A percentile compares a stretch with the other conserved stretches of the same genome.
Conservation (phyloP, 2,113 vertebrate genomes). For the Hystrix cristata region DNA sequence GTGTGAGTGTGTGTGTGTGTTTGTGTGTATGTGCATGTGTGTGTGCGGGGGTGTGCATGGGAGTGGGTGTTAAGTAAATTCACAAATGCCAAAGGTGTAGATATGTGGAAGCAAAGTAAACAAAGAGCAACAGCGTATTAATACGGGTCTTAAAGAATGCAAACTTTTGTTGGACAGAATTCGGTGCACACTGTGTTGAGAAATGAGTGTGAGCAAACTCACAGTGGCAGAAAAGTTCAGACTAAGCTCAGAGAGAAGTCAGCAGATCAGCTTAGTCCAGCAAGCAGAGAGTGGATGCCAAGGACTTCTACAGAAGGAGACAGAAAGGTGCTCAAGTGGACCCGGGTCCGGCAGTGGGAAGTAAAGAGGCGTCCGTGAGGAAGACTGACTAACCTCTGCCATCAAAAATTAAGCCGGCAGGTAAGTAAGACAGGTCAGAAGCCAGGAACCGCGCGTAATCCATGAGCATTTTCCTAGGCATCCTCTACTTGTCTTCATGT, state of each 20-base stretch:
- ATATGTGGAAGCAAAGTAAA: not conserved
- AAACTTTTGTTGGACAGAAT: not conserved
- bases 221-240: not conserved
- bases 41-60: rapidly evolving
- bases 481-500: not conserved
- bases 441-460: not conserved
- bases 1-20: rapidly evolving
- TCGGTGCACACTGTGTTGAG: not conserved
- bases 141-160: not conserved
- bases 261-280: not conserved
- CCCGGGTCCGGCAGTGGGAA: not conserved
- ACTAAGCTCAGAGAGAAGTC: not conserved
- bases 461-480: not conserved
- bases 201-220: not conserved
- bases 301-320: not conserved
- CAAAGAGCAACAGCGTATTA: not conserved
- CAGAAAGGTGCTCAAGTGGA: not conserved
- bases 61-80: not conserved
- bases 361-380: not conserved
- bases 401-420: not conserved
- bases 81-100: not conserved
- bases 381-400: not conserved
- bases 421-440: not conserved
- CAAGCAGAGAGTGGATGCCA: not conserved
- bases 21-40: rapidly evolving